These are phyloP conservation scores for Toxotes jaculatrix DNA, from an alignment of 2,113 vertebrate species.

Conservation along the genomic window DNA sequence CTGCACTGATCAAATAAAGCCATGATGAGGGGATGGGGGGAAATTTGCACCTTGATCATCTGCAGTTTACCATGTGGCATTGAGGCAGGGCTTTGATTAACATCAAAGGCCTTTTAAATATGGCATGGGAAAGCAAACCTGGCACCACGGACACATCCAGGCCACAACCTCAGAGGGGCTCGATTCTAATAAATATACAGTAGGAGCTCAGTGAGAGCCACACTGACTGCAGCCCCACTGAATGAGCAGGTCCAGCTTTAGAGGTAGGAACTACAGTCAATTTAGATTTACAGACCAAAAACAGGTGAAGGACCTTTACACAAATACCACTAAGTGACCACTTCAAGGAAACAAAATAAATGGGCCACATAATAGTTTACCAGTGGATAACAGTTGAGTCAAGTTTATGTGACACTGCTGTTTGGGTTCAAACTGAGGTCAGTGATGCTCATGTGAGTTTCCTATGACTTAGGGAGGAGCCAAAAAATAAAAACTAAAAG, in stretches of 20 bases:
- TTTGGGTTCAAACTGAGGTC: constrained; percentile 19
- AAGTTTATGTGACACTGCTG: background rate
- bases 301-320: constrained; percentile 5
- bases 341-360: background rate
- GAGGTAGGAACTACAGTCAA: background rate
- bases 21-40: constrained; percentile 49
- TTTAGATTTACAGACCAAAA: background rate
- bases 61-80: constrained; percentile 66
- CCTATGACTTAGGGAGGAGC: background rate
- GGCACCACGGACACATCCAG: constrained; percentile 34
- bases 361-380: background rate
- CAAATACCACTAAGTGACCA: background rate
- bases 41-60: constrained; percentile 80
- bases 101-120: constrained; percentile 77
- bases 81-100: constrained; percentile 73
- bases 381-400: background rate
- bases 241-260: background rate
- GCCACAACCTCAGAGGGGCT: constrained; percentile 20
- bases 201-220: background rate
- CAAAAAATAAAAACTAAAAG: background rate
- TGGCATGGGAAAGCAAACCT: constrained; percentile 55
- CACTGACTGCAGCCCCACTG: background rate
- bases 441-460: constrained; percentile 28
- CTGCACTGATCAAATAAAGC: constrained; percentile 75
- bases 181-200: constrained; percentile 28